Evolutionary conservation across 2,888 invertebrate genomes (phyloP), one percentile per base, ranked within the genome.

Genomic region (Cheilosia soror): DNA sequence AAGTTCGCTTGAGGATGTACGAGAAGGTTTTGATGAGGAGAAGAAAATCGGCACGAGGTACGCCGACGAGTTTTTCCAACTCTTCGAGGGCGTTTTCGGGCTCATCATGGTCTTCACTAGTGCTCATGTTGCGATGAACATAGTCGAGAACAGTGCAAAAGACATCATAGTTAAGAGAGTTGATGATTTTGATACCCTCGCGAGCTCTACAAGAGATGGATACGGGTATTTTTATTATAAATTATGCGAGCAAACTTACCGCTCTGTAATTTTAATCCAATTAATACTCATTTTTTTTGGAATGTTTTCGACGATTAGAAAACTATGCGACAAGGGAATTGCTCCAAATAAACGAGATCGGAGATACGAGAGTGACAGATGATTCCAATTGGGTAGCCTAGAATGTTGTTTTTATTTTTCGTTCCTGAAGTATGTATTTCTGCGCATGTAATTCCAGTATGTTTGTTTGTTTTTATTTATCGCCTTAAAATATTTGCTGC

Each of bases 1-100:
- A 92, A 20, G 93, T 93, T 79, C 93, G 93, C 71, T 93, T 93
- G 83, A 93, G 91, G 63, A 94, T 93, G 87, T 93, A 92, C 2
- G 92, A 92, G 66, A 92, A 90, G 3, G 92, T 92, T 88, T 92
- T 92, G 75, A 92, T 92, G 9, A 92, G 87, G 3, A 92, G 87
- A 29, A 92, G 86, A 42, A 92, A 92, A 68, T 92, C 92, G 0
- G 89, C 72, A 4, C 92, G 89, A 4, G 91, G 89, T 5, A 92
- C 91, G 33, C 92, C 91, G 31, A 91, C 91, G 53, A 92, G 87
- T 20, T 90, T 90, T 78, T 92, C 92, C 27, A 92, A 85, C 57
- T 91, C 90, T 86, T 92, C 92, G 4, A 92, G 87, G 4, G 91
- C 91, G 71, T 91, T 91, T 79, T 92, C 91, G 2, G 90, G 91